Percentiles rank a stretch among this genome's conserved stretches.
Conservation (phyloP, 2,797 vertebrate species). For the Percopsis omiscomaycus region DNA sequence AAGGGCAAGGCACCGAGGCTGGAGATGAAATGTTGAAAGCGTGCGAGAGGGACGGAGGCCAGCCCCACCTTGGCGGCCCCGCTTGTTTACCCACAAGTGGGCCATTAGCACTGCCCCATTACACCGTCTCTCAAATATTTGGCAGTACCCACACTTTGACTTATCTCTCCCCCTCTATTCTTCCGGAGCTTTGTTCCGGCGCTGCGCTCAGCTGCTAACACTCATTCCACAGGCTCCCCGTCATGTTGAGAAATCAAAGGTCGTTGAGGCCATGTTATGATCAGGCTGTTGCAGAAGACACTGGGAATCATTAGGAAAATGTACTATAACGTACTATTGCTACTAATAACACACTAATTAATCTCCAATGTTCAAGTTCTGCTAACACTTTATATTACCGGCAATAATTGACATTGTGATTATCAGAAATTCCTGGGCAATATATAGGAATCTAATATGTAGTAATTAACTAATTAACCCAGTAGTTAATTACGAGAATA, state of each 20-base stretch:
- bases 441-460: no score
- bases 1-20: neutral
- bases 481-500: no score
- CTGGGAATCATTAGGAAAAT: neutral
- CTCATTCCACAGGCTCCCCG: conserved; percentile 1
- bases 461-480: no score
- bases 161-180: conserved; percentile 17
- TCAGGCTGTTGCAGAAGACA: neutral
- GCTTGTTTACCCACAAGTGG: conserved; percentile 19
- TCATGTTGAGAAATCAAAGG: conserved; percentile 12
- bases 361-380: no score
- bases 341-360: no score
- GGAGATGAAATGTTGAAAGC: conserved; percentile 15
- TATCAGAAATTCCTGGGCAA: no score
- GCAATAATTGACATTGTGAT: no score
- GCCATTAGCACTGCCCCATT: conserved; percentile 23
- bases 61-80: conserved; percentile 1
- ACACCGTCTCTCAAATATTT: conserved; percentile 35
- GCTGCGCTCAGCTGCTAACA: neutral
- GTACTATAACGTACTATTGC: no score
- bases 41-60: neutral
- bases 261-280: conserved; percentile 3
- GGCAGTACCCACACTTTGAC: conserved; percentile 20
- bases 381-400: no score
- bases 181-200: conserved; percentile 9